Percentiles rank a stretch among this genome's conserved stretches.
Conservation (phyloP, 2,113 vertebrate species). For the Narcine bancroftii region DNA sequence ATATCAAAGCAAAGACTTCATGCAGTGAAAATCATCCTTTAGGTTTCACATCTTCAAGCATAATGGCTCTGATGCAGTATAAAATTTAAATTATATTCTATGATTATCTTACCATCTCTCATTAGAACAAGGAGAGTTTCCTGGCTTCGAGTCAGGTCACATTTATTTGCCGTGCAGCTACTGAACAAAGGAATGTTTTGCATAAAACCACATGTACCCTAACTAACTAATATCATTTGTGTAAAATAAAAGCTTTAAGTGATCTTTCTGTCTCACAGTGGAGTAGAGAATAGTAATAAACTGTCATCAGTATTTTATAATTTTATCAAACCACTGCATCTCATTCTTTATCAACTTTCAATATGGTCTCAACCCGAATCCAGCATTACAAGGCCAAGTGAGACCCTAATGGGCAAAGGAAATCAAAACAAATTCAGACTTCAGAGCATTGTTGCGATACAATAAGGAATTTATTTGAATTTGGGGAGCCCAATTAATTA, state of each 20-base stretch:
- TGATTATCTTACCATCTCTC: not conserved
- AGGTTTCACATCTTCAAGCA: not conserved
- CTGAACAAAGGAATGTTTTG: conserved; percentile 25
- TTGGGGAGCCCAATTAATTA: not conserved
- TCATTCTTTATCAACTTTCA: not conserved
- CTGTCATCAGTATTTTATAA: not conserved
- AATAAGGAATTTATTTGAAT: not conserved
- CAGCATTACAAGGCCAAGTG: not conserved
- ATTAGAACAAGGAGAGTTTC: not conserved
- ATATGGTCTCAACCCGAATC: not conserved
- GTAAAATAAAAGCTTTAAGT: conserved; percentile 1
- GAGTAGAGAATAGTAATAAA: not conserved
- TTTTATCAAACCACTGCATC: not conserved
- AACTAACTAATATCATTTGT: not conserved
- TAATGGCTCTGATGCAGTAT: not conserved
- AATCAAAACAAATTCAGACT: not conserved
- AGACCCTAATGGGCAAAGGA: not conserved
- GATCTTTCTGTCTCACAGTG: not conserved
- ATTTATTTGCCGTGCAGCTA: conserved; percentile 4
- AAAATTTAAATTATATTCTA: not conserved
- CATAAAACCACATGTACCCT: not conserved
- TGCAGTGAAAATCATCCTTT: not conserved
- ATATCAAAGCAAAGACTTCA: not conserved
- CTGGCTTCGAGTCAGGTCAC: conserved; percentile 2
- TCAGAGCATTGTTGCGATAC: not conserved